phyloP scores from a whole-genome alignment of 2,113 vertebrate genomes.

The Lophochroa leadbeateri region DNA sequence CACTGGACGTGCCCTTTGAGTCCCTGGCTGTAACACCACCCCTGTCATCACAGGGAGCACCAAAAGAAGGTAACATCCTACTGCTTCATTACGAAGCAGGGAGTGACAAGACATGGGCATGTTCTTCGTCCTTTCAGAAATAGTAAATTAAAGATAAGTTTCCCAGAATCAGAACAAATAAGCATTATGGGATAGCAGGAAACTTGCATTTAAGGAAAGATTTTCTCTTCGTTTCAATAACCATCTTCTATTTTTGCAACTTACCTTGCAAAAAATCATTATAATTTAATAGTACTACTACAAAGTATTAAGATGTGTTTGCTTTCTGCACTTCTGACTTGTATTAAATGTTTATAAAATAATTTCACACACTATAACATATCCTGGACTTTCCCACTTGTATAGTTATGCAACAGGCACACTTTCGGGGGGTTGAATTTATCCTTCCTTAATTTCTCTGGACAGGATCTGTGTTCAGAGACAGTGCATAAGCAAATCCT shows the following conservation, averaged over 20 bases:
- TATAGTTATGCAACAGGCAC: not conserved
- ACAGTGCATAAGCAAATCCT: not conserved
- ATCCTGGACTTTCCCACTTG: not conserved
- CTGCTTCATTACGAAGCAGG: not conserved
- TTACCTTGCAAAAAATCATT: not conserved
- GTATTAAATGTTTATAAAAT: not conserved
- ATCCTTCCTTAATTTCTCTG: not conserved
- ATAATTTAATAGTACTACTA: not conserved
- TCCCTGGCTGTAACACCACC: conserved; percentile 69
- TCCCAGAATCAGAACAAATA: not conserved
- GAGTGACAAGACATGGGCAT: not conserved
- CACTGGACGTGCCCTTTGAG: conserved; percentile 77
- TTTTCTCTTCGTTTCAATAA: not conserved
- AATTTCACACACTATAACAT: not conserved
- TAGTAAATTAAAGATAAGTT: not conserved
- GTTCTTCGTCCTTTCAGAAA: not conserved
- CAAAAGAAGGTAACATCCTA: conserved; percentile 69
- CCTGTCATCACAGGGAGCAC: not conserved
- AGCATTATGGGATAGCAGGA: not conserved
- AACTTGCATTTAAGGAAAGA: not conserved
- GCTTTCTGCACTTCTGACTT: not conserved
- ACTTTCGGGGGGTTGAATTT: not conserved
- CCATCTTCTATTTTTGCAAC: not conserved
- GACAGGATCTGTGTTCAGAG: not conserved
- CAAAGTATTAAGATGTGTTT: not conserved